phyloP scores from a whole-genome alignment of 2,797 vertebrate species.

The Lagodon rhomboides region DNA sequence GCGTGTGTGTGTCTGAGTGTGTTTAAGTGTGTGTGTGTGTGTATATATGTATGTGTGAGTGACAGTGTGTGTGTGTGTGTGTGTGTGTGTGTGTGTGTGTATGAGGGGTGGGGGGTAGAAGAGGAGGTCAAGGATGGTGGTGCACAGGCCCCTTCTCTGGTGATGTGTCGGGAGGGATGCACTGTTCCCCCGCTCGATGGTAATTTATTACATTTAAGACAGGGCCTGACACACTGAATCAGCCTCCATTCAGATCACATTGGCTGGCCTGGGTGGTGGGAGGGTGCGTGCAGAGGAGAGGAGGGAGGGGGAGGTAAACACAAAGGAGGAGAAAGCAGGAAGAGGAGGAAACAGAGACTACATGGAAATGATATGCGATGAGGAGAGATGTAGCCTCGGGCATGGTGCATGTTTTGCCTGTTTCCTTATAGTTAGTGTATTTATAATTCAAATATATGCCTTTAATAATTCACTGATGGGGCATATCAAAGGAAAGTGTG shows the following conservation, averaged over 20 bases:
- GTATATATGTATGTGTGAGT: slow-evolving; percentile 7
- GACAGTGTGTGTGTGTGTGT: not conserved
- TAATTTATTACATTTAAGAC: slow-evolving; percentile 96
- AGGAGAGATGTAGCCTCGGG: slow-evolving; percentile 92
- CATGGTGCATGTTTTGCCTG: slow-evolving; percentile 93
- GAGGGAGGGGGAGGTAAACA: slow-evolving; percentile 58
- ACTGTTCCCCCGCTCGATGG: slow-evolving; percentile 88
- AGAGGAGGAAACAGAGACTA: slow-evolving; percentile 87
- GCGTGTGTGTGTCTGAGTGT: not conserved
- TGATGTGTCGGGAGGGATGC: slow-evolving; percentile 90
- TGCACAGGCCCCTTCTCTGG: slow-evolving; percentile 87
- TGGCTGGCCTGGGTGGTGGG: slow-evolving; percentile 37
- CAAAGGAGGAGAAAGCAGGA: slow-evolving; percentile 84
- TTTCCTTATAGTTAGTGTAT: slow-evolving; percentile 96
- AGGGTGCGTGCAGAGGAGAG: slow-evolving; percentile 23
- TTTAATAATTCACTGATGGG: slow-evolving; percentile 94
- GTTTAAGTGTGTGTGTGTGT: slow-evolving; percentile 3
- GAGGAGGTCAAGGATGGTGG: slow-evolving; percentile 81
- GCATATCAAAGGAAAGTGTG: slow-evolving; percentile 92
- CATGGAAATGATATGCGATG: slow-evolving; percentile 92
- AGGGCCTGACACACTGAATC: slow-evolving; percentile 93
- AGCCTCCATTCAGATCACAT: slow-evolving; percentile 93
- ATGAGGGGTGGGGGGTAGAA: slow-evolving; percentile 5
- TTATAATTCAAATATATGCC: slow-evolving; percentile 97
- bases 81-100: slow-evolving; percentile 6